Base-by-base conservation (phyloP, 2,113 vertebrate species). In the Bufo bufo region DNA sequence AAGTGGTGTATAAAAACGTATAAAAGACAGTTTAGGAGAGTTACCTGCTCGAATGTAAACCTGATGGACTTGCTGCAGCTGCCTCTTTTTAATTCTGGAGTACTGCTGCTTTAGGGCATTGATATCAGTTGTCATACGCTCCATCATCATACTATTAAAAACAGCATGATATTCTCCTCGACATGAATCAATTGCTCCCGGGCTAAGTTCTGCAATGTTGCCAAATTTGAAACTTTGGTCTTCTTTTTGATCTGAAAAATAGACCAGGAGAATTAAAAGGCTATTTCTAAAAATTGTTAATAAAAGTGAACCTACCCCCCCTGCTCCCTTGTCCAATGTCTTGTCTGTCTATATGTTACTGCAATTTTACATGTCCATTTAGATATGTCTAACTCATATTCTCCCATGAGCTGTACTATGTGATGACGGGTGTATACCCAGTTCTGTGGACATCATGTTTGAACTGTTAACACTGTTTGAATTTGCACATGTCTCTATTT, bases 141-240 rank as follows among this genome's bases (percentile, higher is more conserved):
- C 98, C 97, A 96, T 96, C 97, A 99, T 98, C 98, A 99, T 99
- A 89, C 97, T 98, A 94, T 98, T 99, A 91, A 99, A 97, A 33
- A 96, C 96, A 0, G 97, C 97, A 0, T 98, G 97, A 91, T 98
- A 97, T 49, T 99, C 98, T 0, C 96, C 96, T 47, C 95, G 95
- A 17, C 96, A 96, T 0, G 96, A 95, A 13, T 96, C 96, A 90
- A 99, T 96, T 0, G 98, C 98, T 50, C 98, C 98, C 0, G 98
- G 98, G 82, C 97, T 99, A 91, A 99, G 92, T 91, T 98, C 97
- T 0, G 96, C 97, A 4, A 99, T 98, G 94, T 96, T 99, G 69
- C 95, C 96, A 50, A 93, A 92, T 63, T 94, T 92, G 83, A 95
- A 92, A 65, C 90, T 95, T 91, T 97, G 96, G 6, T 97, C 97